phyloP scores from a whole-genome alignment of 2,888 invertebrate species.

The Drosophila kambysellisi region DNA sequence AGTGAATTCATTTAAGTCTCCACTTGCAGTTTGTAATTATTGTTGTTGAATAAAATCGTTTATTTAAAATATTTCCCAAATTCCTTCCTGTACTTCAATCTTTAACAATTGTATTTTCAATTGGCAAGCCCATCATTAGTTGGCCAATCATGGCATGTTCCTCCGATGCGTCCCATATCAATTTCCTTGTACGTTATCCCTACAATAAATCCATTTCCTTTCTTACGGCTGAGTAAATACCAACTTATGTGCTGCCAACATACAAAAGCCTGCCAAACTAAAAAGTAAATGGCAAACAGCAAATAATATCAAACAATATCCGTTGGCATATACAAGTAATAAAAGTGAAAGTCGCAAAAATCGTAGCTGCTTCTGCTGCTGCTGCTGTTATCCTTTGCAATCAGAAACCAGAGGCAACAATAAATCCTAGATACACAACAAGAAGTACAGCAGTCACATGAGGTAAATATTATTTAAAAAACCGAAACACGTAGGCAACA shows the following conservation, averaged over 20 bases:
- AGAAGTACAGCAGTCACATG: conserved; percentile 51
- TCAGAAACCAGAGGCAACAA: conserved; percentile 58
- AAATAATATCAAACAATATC: conserved; percentile 73
- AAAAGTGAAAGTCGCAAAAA: conserved; percentile 58
- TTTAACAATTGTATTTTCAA: conserved; percentile 1
- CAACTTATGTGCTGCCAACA: conserved; percentile 20
- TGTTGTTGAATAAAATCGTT: neutral
- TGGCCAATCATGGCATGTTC: conserved; percentile 19
- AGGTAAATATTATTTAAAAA: conserved; percentile 78
- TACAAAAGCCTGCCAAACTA: conserved; percentile 37
- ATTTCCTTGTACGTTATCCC: conserved; percentile 45
- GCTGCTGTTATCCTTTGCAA: conserved; percentile 45
- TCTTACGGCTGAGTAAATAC: conserved; percentile 56
- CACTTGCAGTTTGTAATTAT: neutral
- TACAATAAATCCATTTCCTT: conserved; percentile 54
- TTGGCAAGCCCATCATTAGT: conserved; percentile 6
- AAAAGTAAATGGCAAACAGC: conserved; percentile 64
- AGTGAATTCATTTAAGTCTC: neutral
- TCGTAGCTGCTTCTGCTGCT: conserved; percentile 8
- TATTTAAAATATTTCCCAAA: neutral
- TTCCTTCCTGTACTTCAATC: neutral
- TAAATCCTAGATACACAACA: conserved; percentile 57
- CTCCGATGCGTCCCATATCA: conserved; percentile 36
- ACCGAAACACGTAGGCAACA: conserved; percentile 75
- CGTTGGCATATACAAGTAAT: conserved; percentile 53